Percentiles rank a stretch among this genome's conserved stretches.
These are phyloP conservation scores for Vanessa cardui DNA, from an alignment of 2,888 invertebrate genomes.

Conservation along the genomic window DNA sequence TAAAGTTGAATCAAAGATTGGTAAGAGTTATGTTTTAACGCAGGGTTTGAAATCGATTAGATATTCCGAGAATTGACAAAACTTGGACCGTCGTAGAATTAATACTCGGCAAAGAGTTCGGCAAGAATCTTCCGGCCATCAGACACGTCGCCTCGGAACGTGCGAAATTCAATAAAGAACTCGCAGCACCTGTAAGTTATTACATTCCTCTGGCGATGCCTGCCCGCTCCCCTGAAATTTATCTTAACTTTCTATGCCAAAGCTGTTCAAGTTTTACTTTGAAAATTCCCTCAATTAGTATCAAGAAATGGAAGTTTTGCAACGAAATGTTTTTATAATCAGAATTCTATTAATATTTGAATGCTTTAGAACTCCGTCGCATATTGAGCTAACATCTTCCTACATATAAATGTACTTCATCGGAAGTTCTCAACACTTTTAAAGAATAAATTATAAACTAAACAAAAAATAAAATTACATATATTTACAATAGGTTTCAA, in stretches of 20 bases:
- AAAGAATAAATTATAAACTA: too few species aligned
- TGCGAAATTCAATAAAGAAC: conserved; percentile 82
- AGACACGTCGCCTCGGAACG: conserved; percentile 78
- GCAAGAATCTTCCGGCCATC: conserved; percentile 79
- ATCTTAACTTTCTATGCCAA: conserved; percentile 71
- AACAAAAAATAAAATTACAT: too few species aligned
- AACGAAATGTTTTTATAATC: conserved; percentile 63
- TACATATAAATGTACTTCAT: too few species aligned
- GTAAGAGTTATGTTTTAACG: neutral
- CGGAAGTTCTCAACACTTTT: too few species aligned
- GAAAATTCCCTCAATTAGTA: conserved; percentile 77
- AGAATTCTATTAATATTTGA: conserved; percentile 31
- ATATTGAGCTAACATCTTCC: too few species aligned
- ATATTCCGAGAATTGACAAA: conserved; percentile 47
- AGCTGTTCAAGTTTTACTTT: conserved; percentile 77
- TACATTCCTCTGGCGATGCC: conserved; percentile 79
- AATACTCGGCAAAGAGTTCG: conserved; percentile 74
- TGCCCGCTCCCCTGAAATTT: conserved; percentile 66
- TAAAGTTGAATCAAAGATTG: neutral
- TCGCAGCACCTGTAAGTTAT: conserved; percentile 80
- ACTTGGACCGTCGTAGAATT: conserved; percentile 64
- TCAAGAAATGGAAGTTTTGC: conserved; percentile 61
- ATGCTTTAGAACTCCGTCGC: too few species aligned
- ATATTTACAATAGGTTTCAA: too few species aligned
- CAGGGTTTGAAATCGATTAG: conserved; percentile 16